A percentile compares a stretch with the other conserved stretches of the same genome.
phyloP scores from a whole-genome alignment of 2,113 vertebrate genomes.

The Actinemys pallida region DNA sequence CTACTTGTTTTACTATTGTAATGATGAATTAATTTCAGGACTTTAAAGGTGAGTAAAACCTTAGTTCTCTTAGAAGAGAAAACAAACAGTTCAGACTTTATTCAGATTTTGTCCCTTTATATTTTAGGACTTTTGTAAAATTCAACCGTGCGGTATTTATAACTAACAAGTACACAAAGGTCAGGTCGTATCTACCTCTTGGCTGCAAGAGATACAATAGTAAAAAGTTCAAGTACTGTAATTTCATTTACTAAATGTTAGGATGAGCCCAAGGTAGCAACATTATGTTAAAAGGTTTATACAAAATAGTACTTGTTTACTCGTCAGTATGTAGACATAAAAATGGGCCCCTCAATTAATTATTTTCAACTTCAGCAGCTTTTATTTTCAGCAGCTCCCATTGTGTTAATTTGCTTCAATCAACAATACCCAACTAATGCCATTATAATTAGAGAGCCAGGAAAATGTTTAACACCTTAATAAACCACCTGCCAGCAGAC shows the following conservation, averaged over 20 bases:
- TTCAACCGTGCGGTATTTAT: slow-evolving; percentile 20
- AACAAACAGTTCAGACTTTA: slow-evolving; percentile 45
- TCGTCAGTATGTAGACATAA: not conserved
- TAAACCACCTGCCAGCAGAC: not conserved
- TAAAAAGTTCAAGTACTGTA: not conserved
- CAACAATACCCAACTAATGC: slow-evolving; percentile 2
- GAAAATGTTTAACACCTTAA: slow-evolving; percentile 10
- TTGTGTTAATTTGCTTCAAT: slow-evolving; percentile 19
- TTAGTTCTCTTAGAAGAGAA: slow-evolving; percentile 3
- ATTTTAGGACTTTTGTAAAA: not conserved
- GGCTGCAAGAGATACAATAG: not conserved
- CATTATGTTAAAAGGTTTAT: not conserved
- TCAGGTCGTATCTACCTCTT: not conserved
- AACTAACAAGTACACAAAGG: slow-evolving; percentile 2
- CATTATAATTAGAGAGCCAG: slow-evolving; percentile 3
- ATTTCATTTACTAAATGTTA: not conserved
- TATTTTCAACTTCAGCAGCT: not conserved
- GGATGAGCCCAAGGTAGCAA: not conserved
- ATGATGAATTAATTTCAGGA: slow-evolving; percentile 55
- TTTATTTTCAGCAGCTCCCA: not conserved
- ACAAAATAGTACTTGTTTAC: not conserved
- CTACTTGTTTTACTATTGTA: slow-evolving; percentile 59
- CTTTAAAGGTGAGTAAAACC: not conserved
- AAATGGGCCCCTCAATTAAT: not conserved
- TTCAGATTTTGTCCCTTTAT: slow-evolving; percentile 35